Evolutionary conservation across 1,140 invertebrate genomes (phyloP), one percentile per base, ranked within the genome.

Genomic region (Papilio dardanus): DNA sequence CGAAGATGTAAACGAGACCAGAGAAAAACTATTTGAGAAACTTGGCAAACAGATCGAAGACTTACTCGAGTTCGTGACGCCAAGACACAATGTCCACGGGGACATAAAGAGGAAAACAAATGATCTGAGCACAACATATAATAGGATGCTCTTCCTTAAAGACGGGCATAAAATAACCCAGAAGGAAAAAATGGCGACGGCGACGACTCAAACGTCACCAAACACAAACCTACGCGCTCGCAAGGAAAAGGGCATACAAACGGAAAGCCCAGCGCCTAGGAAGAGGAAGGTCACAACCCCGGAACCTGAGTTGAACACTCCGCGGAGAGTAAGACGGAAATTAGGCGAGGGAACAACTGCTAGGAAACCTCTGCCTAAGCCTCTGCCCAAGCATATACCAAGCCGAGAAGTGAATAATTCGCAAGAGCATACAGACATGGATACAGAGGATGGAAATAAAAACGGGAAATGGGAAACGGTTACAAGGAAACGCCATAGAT

Each of bases 161-260:
- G 35, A 37, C 8, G 35, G 35, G 12, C n/a, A n/a, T n/a, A 37
- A 37, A 8, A 37, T 0, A 6, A 7, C 8, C 8, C 33, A 35
- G 33, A 37, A 37, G 5, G 35, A 10, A 37, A 37, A 5, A 1
- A 8, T 37, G 35, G 35, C 35, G 7, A 37, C 35, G 35, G 35
- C 35, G 35, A 37, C 35, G 12, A 37, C 35, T 8, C 35, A 37
- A 37, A 37, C 35, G 5, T 37, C 35, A 10, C 35, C 35, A 1
- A 37, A 37, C 7, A 37, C 12, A 37, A 7, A 10, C 0, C 8
- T 10, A 3, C 31, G 37, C 14, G 35, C 35, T 19, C 12, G 16
- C 33, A 35, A 65, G 5, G 37, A 74, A 65, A 66, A 35, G 50
- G 50, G 50, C n/a, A 54, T 54, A 7, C 50, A 54, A 24, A 54